Evolutionary conservation across 2,888 invertebrate genomes (phyloP).

Genomic region (Orthosia gothica): DNA sequence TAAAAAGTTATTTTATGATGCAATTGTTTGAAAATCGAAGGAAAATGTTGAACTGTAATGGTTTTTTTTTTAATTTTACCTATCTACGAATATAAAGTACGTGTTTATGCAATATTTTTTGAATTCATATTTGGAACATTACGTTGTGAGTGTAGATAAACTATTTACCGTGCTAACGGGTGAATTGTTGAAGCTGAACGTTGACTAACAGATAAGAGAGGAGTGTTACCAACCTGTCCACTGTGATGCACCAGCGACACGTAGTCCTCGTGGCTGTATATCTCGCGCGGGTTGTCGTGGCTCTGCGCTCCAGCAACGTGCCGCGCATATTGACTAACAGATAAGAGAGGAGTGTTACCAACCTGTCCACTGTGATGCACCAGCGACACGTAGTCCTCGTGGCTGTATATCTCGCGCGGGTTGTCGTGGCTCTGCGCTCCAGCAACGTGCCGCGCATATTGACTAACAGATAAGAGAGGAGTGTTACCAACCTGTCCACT

Average conservation of each 20-base stretch:
- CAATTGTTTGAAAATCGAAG: too few relatives aligned
- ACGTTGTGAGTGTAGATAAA: too few relatives aligned
- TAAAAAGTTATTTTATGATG: too few relatives aligned
- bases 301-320: slow-evolving; percentile 90
- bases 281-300: slow-evolving; percentile 92
- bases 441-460: slow-evolving; percentile 92
- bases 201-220: neutral
- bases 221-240: slow-evolving; percentile 91
- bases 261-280: slow-evolving; percentile 96
- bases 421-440: slow-evolving; percentile 91
- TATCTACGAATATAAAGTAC: too few relatives aligned
- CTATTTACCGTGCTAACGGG: too few relatives aligned
- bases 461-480: neutral
- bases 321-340: slow-evolving; percentile 91
- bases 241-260: slow-evolving; percentile 95
- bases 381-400: slow-evolving; percentile 96
- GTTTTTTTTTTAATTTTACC: too few relatives aligned
- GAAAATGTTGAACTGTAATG: too few relatives aligned
- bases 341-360: slow-evolving; percentile 9
- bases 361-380: slow-evolving; percentile 95
- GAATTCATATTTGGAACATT: too few relatives aligned
- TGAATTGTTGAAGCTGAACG: neutral
- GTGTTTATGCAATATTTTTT: too few relatives aligned
- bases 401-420: slow-evolving; percentile 94
- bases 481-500: slow-evolving; percentile 92